phyloP scores from a whole-genome alignment of 2,113 vertebrate genomes.

The Heterochromis multidens region DNA sequence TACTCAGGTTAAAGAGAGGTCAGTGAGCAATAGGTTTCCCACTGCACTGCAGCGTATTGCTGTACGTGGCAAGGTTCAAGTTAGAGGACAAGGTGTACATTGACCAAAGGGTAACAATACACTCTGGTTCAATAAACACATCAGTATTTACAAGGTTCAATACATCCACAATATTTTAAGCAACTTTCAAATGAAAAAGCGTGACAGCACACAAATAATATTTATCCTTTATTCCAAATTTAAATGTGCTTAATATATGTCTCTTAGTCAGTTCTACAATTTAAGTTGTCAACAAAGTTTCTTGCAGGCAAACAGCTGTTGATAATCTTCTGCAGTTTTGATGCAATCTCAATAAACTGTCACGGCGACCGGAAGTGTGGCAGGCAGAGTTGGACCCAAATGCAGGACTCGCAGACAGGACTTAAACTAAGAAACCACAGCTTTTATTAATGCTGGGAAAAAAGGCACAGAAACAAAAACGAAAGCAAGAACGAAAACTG shows the following conservation, averaged over 20 bases:
- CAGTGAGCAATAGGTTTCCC: slow-evolving; percentile 46
- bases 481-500: too few species aligned
- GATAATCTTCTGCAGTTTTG: background rate
- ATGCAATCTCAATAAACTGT: too few species aligned
- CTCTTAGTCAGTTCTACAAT: background rate
- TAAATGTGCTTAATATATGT: background rate
- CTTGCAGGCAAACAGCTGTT: background rate
- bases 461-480: too few species aligned
- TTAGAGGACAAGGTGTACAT: background rate
- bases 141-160: background rate
- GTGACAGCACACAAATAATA: background rate
- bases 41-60: slow-evolving; percentile 20
- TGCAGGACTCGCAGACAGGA: too few species aligned
- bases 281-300: background rate
- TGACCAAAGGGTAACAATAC: background rate
- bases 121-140: background rate
- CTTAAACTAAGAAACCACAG: too few species aligned
- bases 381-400: too few species aligned
- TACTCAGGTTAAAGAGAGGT: slow-evolving; percentile 55
- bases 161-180: background rate
- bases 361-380: too few species aligned
- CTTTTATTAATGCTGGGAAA: too few species aligned
- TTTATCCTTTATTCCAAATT: background rate
- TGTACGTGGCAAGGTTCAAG: slow-evolving; percentile 6
- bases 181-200: background rate